Percentiles rank a stretch among this genome's conserved stretches.
Conservation (phyloP, 2,113 vertebrate species). For the Myrmecobius fasciatus region DNA sequence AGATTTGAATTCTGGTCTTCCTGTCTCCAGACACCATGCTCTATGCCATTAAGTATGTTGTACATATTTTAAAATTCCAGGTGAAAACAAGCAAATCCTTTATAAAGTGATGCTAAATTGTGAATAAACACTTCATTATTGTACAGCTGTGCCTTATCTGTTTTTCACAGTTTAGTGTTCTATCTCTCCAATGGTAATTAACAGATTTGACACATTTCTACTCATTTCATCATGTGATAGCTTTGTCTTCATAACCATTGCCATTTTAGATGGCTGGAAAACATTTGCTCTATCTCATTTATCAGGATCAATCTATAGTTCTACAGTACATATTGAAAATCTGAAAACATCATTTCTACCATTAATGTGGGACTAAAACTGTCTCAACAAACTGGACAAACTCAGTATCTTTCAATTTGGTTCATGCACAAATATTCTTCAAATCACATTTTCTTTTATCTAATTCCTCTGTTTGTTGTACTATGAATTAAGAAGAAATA, state of each 20-base stretch:
- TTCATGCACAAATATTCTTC: not conserved
- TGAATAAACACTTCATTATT: not conserved
- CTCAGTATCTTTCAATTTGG: not conserved
- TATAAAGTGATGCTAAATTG: not conserved
- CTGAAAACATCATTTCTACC: not conserved
- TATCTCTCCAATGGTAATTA: not conserved
- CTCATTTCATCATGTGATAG: not conserved
- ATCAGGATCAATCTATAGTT: not conserved
- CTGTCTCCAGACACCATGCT: not conserved
- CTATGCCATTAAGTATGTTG: not conserved
- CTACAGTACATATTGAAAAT: not conserved
- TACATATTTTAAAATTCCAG: not conserved
- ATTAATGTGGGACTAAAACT: not conserved
- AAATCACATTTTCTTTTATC: not conserved
- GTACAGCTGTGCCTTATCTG: not conserved
- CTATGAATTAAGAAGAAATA: not conserved
- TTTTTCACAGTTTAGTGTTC: not conserved
- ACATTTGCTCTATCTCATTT: not conserved
- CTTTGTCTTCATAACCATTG: not conserved
- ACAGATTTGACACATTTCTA: not conserved
- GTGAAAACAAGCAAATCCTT: not conserved
- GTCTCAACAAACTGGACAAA: not conserved
- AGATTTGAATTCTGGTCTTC: not conserved
- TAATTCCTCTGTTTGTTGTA: not conserved
- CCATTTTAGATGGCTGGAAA: not conserved